A percentile compares a stretch with the other conserved stretches of the same genome.
These are phyloP conservation scores for Australoheros scitulus DNA, from an alignment of 2,113 vertebrate genomes.

Conservation along the genomic window DNA sequence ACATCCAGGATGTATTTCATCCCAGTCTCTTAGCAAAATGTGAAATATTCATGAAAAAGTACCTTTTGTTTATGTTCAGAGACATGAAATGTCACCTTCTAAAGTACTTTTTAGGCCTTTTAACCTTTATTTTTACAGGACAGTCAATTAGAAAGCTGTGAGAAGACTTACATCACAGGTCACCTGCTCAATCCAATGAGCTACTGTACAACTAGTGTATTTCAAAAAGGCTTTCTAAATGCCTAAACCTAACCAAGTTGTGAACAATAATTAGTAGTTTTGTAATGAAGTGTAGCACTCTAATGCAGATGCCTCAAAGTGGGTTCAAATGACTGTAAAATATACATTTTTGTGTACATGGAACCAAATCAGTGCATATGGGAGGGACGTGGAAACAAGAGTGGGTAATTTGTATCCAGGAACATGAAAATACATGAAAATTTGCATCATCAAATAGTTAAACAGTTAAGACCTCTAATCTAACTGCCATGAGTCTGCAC, in stretches of 20 bases:
- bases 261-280: no score
- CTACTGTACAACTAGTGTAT: background rate
- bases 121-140: background rate
- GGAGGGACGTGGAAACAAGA: background rate
- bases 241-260: background rate
- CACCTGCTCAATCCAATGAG: background rate
- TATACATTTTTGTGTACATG: background rate
- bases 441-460: background rate
- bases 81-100: no score
- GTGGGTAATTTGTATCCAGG: background rate
- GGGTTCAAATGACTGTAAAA: no score
- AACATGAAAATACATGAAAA: background rate
- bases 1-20: background rate
- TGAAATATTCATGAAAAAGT: background rate
- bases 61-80: background rate
- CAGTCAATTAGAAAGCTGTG: background rate
- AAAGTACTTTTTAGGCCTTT: background rate
- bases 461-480: no score
- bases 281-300: background rate
- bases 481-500: background rate
- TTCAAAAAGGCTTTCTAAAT: background rate
- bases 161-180: background rate
- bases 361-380: background rate
- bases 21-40: no score
- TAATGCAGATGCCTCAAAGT: background rate